Conservation (phyloP, 2,797 vertebrate species). For the Staurois parvus region DNA sequence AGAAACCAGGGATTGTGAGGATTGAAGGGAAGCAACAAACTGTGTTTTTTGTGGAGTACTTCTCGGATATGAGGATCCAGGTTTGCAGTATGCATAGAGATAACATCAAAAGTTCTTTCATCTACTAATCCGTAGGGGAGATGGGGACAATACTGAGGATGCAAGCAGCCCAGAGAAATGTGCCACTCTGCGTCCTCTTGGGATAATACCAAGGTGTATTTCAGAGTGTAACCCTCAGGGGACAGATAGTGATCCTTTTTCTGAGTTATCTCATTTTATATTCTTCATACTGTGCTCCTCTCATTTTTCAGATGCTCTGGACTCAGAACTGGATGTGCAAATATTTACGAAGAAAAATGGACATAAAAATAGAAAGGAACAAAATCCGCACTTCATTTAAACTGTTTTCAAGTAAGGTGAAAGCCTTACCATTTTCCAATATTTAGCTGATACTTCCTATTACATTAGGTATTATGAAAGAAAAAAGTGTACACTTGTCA, state of each 20-base stretch:
- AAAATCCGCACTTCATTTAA: not conserved
- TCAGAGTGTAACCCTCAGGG: constrained; percentile 37
- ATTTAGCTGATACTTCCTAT: not conserved
- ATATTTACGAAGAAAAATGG: not conserved
- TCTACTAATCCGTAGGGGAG: constrained; percentile 48
- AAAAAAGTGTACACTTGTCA: not conserved
- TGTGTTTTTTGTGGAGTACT: constrained; percentile 41
- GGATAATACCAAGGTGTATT: constrained; percentile 47
- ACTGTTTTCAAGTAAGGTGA: not conserved
- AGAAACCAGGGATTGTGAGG: constrained; percentile 33
- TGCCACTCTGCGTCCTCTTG: constrained; percentile 14
- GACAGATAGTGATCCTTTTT: constrained; percentile 26
- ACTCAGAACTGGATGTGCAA: not conserved
- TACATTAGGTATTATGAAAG: not conserved
- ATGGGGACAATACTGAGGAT: constrained; percentile 32
- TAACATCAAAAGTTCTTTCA: constrained; percentile 47
- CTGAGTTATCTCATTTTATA: constrained; percentile 6
- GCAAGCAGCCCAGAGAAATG: constrained; percentile 25
- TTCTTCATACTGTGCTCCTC: not conserved
- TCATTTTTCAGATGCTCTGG: not conserved
- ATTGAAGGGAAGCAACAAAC: constrained; percentile 42
- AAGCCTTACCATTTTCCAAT: not conserved
- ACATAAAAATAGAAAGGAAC: not conserved
- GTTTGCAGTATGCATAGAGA: constrained; percentile 41
- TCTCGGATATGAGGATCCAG: constrained; percentile 20